These are phyloP conservation scores for Parapristionchus giblindavisi DNA, from an alignment of 2,888 invertebrate genomes.

Conservation along the genomic window DNA sequence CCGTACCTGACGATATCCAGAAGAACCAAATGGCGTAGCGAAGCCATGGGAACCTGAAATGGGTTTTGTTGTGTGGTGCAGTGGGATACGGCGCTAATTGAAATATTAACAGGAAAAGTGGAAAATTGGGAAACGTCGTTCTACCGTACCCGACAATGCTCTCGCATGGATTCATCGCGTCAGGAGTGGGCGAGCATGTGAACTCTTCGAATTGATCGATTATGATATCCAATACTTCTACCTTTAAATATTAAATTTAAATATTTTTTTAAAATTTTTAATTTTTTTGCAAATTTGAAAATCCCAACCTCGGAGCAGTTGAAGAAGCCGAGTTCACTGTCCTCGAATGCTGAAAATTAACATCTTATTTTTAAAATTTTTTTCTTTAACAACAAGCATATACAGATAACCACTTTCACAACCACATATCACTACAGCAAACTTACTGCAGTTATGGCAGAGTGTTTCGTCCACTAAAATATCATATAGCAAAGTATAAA, in stretches of 20 bases:
- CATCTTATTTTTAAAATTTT: neutral
- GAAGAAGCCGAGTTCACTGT: slow-evolving; percentile 18
- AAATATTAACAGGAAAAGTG: neutral
- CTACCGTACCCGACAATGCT: slow-evolving; percentile 81
- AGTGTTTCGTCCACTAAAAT: too few relatives aligned
- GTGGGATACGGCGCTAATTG: neutral
- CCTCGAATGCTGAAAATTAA: slow-evolving; percentile 25
- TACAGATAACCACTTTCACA: neutral
- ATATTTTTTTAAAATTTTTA: neutral
- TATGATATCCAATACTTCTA: slow-evolving; percentile 19
- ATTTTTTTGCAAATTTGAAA: neutral
- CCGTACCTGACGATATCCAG: slow-evolving; percentile 74
- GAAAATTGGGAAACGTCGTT: slow-evolving; percentile 1
- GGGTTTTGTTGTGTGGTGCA: neutral
- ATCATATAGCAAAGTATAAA: slow-evolving; percentile 49
- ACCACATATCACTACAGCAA: neutral
- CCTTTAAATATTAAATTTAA: slow-evolving; percentile 7
- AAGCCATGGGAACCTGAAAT: slow-evolving; percentile 54
- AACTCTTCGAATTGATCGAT: slow-evolving; percentile 53
- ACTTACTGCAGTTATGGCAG: neutral
- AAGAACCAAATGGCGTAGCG: slow-evolving; percentile 89
- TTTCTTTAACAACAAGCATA: neutral
- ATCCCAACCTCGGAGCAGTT: slow-evolving; percentile 15
- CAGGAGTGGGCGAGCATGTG: slow-evolving; percentile 76
- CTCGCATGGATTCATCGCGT: slow-evolving; percentile 87